These are phyloP conservation scores for Brachystomella parvula DNA, from an alignment of 1,140 invertebrate species.

Conservation along the genomic window DNA sequence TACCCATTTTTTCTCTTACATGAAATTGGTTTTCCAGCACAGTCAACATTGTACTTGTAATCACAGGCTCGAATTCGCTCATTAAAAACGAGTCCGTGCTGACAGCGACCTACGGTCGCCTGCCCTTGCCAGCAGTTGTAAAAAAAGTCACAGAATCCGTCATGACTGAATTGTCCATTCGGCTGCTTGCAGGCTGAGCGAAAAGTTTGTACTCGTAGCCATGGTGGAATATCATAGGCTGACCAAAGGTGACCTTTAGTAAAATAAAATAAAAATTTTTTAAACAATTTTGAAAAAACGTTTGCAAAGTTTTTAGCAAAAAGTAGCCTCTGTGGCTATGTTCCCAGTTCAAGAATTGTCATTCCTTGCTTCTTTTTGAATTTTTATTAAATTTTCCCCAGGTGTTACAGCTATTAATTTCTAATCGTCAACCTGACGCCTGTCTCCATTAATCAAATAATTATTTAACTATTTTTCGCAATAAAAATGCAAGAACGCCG, in stretches of 20 bases:
- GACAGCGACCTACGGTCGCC: constrained; percentile 23
- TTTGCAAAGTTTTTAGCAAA: neutral
- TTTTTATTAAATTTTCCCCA: neutral
- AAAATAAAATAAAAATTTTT: neutral
- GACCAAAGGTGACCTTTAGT: neutral
- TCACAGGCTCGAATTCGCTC: constrained; percentile 24
- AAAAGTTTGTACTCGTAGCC: neutral
- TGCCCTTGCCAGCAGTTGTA: constrained; percentile 30
- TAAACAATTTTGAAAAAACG: neutral
- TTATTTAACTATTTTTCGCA: no score
- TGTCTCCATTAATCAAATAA: no score
- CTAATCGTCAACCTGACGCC: neutral
- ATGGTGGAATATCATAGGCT: neutral
- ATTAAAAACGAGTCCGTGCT: constrained; percentile 29
- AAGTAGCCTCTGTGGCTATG: neutral
- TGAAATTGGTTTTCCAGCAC: constrained; percentile 19
- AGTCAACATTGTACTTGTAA: constrained; percentile 31
- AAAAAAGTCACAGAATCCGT: constrained; percentile 31
- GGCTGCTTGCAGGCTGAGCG: neutral
- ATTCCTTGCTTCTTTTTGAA: neutral
- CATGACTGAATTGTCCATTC: constrained; percentile 29
- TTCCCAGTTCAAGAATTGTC: neutral
- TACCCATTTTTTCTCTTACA: constrained; percentile 13
- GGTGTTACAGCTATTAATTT: neutral
- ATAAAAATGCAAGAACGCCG: no score